Evolutionary conservation across 92 coral and sea anemone genomes (phyloP).

Genomic region (Chrysogorgia sp.): DNA sequence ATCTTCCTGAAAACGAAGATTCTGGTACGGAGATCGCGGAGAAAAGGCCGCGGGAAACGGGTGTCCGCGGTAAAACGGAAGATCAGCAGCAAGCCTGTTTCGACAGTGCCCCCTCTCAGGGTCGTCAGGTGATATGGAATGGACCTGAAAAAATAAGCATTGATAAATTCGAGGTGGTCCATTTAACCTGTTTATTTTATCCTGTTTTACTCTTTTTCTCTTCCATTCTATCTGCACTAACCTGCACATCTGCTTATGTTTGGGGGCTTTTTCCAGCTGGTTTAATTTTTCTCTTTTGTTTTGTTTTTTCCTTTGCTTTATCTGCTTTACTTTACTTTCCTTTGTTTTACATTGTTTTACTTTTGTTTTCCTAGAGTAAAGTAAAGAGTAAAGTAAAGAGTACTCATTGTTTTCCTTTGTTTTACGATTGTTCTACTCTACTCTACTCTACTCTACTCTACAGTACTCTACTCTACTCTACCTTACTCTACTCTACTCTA

Average conservation of each 20-base stretch:
- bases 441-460: background rate
- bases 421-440: background rate
- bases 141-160: conserved; percentile 30
- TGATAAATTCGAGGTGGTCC: conserved; percentile 20
- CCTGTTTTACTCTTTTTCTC: background rate
- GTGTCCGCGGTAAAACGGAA: background rate
- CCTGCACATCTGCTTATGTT: background rate
- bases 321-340: too few relatives aligned
- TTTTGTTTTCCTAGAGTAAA: too few relatives aligned
- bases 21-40: conserved; percentile 18
- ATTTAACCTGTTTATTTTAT: background rate
- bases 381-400: too few relatives aligned
- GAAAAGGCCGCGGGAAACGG: conserved; percentile 1
- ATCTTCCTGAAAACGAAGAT: conserved; percentile 23
- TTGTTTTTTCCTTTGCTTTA: too few relatives aligned
- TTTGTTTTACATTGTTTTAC: too few relatives aligned
- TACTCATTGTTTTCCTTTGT: too few relatives aligned
- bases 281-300: too few relatives aligned
- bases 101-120: conserved; percentile 29
- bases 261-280: too few relatives aligned
- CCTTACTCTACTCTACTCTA: background rate
- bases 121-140: conserved; percentile 27
- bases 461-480: background rate
- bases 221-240: background rate
- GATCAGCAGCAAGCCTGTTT: background rate